Conservation (phyloP, 2,888 invertebrate species). For the Agriopis leucophaearia region DNA sequence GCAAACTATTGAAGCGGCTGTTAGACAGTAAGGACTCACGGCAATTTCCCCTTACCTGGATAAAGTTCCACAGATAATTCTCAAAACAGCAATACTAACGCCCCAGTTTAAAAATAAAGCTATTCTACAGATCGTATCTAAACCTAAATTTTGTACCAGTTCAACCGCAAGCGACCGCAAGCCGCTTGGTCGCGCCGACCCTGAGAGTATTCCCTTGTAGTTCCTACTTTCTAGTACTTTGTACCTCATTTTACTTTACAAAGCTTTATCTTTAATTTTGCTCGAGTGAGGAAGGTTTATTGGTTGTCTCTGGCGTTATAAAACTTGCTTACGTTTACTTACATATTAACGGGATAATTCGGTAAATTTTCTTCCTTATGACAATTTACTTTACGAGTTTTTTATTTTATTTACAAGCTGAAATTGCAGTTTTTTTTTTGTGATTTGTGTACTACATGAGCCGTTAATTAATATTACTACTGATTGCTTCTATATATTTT, state of each 20-base stretch:
- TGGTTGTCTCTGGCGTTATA: neutral
- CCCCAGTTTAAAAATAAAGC: conserved; percentile 10
- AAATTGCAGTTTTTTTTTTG: no score
- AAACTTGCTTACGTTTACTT: no score
- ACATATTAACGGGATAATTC: no score
- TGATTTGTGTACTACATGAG: no score
- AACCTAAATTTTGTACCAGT: conserved; percentile 45
- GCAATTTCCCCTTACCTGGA: no score
- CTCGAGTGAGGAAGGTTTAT: conserved; percentile 12
- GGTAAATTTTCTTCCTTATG: no score
- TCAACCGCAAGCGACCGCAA: conserved; percentile 46
- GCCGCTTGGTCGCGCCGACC: conserved; percentile 40
- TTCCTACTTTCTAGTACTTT: conserved; percentile 53
- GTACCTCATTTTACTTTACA: conserved; percentile 54
- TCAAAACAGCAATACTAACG: conserved; percentile 4
- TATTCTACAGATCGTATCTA: conserved; percentile 26
- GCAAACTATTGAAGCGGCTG: no score
- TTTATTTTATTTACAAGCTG: no score
- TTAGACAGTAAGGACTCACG: no score
- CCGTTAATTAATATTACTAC: no score
- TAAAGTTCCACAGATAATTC: neutral
- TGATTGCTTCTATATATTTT: no score
- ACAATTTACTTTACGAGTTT: no score
- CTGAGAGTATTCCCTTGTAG: conserved; percentile 62
- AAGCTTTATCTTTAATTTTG: conserved; percentile 46